Evolutionary conservation across 1,140 invertebrate species (phyloP).

Genomic region (Cyphomyrmex costatus): DNA sequence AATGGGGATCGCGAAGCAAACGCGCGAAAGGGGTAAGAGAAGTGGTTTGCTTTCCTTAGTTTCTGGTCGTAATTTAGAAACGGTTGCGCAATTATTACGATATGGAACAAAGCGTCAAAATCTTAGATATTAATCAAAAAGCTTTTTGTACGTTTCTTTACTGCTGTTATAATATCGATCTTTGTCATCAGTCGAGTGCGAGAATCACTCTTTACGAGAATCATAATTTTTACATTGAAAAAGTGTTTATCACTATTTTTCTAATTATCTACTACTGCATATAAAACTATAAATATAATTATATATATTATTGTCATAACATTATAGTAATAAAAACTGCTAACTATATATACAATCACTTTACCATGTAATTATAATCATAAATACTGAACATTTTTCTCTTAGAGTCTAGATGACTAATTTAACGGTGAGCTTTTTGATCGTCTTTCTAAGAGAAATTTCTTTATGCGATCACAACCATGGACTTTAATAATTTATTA

Average conservation of each 20-base stretch:
- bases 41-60: not conserved
- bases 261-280: too few species aligned
- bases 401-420: too few species aligned
- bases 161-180: not conserved
- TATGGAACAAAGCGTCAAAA: not conserved
- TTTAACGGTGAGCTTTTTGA: too few species aligned
- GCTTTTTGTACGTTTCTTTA: not conserved
- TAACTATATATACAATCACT: too few species aligned
- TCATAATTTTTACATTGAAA: too few species aligned
- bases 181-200: not conserved
- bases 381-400: too few species aligned
- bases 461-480: not conserved
- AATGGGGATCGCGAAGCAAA: not conserved
- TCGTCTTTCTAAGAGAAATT: not conserved
- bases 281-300: too few species aligned
- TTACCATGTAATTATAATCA: too few species aligned
- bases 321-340: too few species aligned
- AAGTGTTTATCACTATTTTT: too few species aligned
- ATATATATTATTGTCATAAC: too few species aligned
- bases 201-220: too few species aligned
- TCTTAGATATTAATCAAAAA: not conserved
- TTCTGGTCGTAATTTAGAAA: not conserved
- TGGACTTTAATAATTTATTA: not conserved
- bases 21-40: not conserved
- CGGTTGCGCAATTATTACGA: conserved; percentile 33